Percentiles rank a stretch among this genome's conserved stretches.
Evolutionary conservation across 2,113 vertebrate species (phyloP).

Genomic region (Dipodomys merriami): DNA sequence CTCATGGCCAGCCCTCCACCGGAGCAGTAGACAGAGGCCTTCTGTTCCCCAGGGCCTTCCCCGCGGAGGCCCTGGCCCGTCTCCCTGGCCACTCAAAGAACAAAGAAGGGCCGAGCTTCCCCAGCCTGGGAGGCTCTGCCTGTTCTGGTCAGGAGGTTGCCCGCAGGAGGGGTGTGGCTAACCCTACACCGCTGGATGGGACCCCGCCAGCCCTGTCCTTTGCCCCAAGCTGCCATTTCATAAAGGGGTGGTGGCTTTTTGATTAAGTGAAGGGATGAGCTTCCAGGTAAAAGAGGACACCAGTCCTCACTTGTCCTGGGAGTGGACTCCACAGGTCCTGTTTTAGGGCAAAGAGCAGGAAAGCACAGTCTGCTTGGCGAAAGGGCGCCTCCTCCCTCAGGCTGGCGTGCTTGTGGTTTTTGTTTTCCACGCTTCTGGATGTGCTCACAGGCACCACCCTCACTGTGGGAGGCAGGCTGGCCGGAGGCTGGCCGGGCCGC

Average conservation of each 20-base stretch:
- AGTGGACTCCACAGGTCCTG: background rate
- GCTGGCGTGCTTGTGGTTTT: too few species aligned
- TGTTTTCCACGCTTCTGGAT: background rate
- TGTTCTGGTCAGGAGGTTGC: background rate
- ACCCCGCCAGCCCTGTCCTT: too few species aligned
- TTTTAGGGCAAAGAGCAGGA: background rate
- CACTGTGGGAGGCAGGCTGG: background rate
- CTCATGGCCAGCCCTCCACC: too few species aligned
- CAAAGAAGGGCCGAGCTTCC: background rate
- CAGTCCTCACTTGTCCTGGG: background rate
- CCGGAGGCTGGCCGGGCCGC: too few species aligned
- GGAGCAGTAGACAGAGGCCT: background rate
- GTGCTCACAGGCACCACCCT: too few species aligned
- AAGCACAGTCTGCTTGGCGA: background rate
- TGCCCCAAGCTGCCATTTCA: background rate
- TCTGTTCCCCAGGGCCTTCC: background rate
- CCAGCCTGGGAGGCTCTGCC: background rate
- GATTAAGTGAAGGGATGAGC: background rate
- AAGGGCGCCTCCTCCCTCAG: background rate
- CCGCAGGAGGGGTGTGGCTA: background rate
- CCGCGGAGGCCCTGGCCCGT: too few species aligned
- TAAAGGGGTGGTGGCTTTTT: background rate
- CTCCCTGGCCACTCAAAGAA: background rate
- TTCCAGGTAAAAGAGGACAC: accelerated
- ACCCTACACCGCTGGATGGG: background rate